Percentiles rank a stretch among this genome's conserved stretches.
Evolutionary conservation across 2,888 invertebrate species (phyloP).

Genomic region (Xanthia togata): DNA sequence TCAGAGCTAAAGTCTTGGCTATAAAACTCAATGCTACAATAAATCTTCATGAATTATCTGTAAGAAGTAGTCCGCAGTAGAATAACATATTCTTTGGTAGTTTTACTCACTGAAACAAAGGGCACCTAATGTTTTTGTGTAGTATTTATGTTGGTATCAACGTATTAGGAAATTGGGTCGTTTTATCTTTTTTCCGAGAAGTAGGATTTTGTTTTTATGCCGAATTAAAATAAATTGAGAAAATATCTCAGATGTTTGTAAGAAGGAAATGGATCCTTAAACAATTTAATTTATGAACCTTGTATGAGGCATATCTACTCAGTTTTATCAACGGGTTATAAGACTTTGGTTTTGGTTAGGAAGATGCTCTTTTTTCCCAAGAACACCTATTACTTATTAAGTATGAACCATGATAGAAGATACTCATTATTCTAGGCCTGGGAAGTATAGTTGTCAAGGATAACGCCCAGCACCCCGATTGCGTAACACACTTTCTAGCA

Average conservation of each 20-base stretch:
- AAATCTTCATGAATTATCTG: slow-evolving; percentile 61
- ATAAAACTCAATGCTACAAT: slow-evolving; percentile 61
- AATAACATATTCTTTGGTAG: slow-evolving; percentile 50
- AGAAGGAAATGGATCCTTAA: neutral
- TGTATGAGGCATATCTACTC: neutral
- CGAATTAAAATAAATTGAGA: neutral
- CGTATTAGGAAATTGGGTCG: slow-evolving; percentile 33
- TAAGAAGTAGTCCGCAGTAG: slow-evolving; percentile 37
- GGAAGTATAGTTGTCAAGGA: neutral
- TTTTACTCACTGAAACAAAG: slow-evolving; percentile 16
- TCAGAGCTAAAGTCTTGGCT: slow-evolving; percentile 44
- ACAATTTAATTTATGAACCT: neutral
- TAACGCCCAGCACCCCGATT: neutral
- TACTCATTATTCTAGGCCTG: neutral
- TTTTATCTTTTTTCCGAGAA: slow-evolving; percentile 1
- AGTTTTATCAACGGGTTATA: neutral
- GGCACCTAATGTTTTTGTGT: slow-evolving; percentile 34
- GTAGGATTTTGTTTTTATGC: neutral
- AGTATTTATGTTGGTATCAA: slow-evolving; percentile 41
- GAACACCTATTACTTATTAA: neutral
- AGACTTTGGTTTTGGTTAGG: neutral
- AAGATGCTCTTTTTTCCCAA: neutral
- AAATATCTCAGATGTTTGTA: neutral
- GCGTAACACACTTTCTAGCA: too few relatives aligned
- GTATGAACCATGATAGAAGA: neutral